These are phyloP conservation scores for Euspilapteryx auroguttella DNA, from an alignment of 2,888 invertebrate genomes.

Conservation along the genomic window DNA sequence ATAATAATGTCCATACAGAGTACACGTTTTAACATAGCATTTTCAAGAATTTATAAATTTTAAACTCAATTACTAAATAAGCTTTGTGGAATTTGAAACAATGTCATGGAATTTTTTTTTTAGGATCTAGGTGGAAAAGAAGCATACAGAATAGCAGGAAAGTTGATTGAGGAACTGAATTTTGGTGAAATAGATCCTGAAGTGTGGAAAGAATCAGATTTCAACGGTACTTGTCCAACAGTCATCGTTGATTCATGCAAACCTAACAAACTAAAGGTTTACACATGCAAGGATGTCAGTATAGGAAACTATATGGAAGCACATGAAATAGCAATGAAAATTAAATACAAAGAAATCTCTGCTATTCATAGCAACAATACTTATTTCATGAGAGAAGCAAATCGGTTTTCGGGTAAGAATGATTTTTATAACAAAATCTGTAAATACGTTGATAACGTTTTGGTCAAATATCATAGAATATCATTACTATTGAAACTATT, in stretches of 20 bases:
- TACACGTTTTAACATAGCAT: too few species aligned
- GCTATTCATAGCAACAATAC: slow-evolving; percentile 50
- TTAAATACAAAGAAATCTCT: slow-evolving; percentile 41
- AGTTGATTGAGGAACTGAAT: slow-evolving; percentile 34
- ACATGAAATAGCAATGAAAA: slow-evolving; percentile 49
- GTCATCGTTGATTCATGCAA: slow-evolving; percentile 51
- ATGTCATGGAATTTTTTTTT: slow-evolving; percentile 12
- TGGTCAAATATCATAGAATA: too few species aligned
- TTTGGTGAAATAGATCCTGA: slow-evolving; percentile 40
- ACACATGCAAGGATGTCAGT: slow-evolving; percentile 53
- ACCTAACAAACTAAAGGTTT: slow-evolving; percentile 38
- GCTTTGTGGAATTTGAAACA: too few species aligned
- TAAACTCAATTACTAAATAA: too few species aligned
- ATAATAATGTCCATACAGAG: too few species aligned
- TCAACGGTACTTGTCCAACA: slow-evolving; percentile 43
- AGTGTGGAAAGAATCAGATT: slow-evolving; percentile 48
- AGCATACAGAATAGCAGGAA: slow-evolving; percentile 48
- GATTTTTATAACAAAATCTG: not conserved
- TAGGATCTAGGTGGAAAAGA: slow-evolving; percentile 48
- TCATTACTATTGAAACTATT: too few species aligned
- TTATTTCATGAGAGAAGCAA: slow-evolving; percentile 42
- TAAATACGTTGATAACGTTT: too few species aligned
- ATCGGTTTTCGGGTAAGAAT: slow-evolving; percentile 43
- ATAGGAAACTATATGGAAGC: slow-evolving; percentile 54
- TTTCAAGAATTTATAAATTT: too few species aligned